Base-by-base conservation (phyloP, 2,113 vertebrate genomes). In the Proteles cristata region DNA sequence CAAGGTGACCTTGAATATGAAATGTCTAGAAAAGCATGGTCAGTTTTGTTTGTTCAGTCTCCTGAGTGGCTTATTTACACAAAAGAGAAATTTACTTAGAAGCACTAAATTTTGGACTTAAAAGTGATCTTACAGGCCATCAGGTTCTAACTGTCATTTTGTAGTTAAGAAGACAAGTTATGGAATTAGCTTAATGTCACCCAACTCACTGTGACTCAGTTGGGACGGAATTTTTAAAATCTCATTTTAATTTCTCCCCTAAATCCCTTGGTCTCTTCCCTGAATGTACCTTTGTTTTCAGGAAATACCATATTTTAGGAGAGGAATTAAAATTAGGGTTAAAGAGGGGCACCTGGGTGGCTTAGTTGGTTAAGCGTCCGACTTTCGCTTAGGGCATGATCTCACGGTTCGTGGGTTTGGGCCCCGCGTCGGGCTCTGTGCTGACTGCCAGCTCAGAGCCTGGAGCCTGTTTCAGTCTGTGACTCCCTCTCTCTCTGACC, bases 251-350 rank as follows among this genome's bases (percentile, higher is more conserved):
- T 61, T 73, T 31, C n/a, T 93, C 79, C 11, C 53, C 71, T 87
- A 19, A 65, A 26, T 74, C 21, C 16, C 21, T 69, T 50, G 77
- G n/a, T 85, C 21, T 91, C 25, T 71, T 93, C 23, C 11, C 33
- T 80, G 43, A 0, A 10, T 25, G 2, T 66, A n/a, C 48, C 31
- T 88, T 94, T 90, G 66, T 94, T 74, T 87, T 63, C 7, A 88
- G 43, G 2, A 58, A 73, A 66, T 77, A 50, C 25, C 23, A 66
- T 50, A 68, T 25, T 65, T 95, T 63, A 81, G 31, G 21, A 81
- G 63, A 88, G 33, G 93, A 81, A 81, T 88, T 88, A 76, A 77
- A 91, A 77, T 95, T 88, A 48, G 48, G 58, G 43, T 71, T 73
- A 45, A 86, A 45, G 5, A 76, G 39, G 39, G 39, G 2, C 39